A percentile compares a stretch with the other conserved stretches of the same genome.
Conservation (phyloP, 2,888 invertebrate genomes). For the Perizoma affinitatum region DNA sequence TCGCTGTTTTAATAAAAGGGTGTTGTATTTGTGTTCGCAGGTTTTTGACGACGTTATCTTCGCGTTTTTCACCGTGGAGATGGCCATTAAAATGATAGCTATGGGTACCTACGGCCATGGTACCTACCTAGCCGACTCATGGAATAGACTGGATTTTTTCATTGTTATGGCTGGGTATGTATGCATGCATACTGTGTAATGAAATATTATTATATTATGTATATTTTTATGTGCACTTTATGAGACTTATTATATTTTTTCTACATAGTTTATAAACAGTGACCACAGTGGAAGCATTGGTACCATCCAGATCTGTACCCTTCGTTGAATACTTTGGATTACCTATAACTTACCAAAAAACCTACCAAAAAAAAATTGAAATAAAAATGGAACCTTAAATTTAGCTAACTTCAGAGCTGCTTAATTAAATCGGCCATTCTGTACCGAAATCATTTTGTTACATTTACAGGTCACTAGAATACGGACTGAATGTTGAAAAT, state of each 20-base stretch:
- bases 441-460: neutral
- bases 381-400: no score
- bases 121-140: slow-evolving; percentile 98
- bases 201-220: no score
- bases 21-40: slow-evolving; percentile 73
- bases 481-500: slow-evolving; percentile 97
- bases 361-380: no score
- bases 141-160: slow-evolving; percentile 99
- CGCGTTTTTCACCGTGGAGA: slow-evolving; percentile 98
- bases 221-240: no score
- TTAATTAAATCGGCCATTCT: no score
- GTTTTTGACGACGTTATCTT: slow-evolving; percentile 99
- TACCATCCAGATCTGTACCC: no score
- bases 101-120: slow-evolving; percentile 98
- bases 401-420: no score
- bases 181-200: no score
- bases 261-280: neutral
- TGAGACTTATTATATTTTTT: no score
- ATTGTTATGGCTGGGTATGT: slow-evolving; percentile 97
- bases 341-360: neutral
- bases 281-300: no score
- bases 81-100: slow-evolving; percentile 99
- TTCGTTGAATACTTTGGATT: neutral
- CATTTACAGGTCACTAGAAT: slow-evolving; percentile 89
- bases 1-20: slow-evolving; percentile 23